Conservation (phyloP, 23 tunicate species). For the Ciona savignyi region DNA sequence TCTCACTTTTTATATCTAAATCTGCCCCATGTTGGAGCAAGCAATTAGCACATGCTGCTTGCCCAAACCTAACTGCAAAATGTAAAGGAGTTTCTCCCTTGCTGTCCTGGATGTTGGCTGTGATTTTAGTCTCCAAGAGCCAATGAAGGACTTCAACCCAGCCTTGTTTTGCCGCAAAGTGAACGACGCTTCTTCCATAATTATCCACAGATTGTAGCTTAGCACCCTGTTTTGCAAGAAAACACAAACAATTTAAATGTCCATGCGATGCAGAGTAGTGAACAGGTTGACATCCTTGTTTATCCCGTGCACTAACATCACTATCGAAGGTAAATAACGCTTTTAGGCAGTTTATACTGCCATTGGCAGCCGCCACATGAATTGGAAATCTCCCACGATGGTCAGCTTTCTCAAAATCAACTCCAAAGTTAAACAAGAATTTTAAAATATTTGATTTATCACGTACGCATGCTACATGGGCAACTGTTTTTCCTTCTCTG, state of each 20-base stretch:
- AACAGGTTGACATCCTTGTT: conserved; percentile 29
- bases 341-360: conserved; percentile 28
- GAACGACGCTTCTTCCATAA: conserved; percentile 25
- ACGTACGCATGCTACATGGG: conserved; percentile 30
- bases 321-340: conserved; percentile 31
- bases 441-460: conserved; percentile 27
- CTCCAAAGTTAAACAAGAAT: conserved; percentile 30
- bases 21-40: conserved; percentile 44
- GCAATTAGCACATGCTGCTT: conserved; percentile 50
- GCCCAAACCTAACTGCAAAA: conserved; percentile 11
- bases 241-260: conserved; percentile 29
- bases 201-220: conserved; percentile 44
- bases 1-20: conserved; percentile 5
- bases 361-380: conserved; percentile 51
- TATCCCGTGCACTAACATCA: conserved; percentile 37
- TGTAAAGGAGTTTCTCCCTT: conserved; percentile 56
- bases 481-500: conserved; percentile 29
- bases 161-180: conserved; percentile 46
- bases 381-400: conserved; percentile 28
- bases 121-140: conserved; percentile 25
- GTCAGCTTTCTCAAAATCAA: conserved; percentile 32
- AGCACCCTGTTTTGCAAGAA: conserved; percentile 56
- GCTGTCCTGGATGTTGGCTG: background rate
- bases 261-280: conserved; percentile 45
- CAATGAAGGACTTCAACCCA: conserved; percentile 37